Evolutionary conservation across 2,797 vertebrate species (phyloP).

Genomic region (Decapterus maruadsi): DNA sequence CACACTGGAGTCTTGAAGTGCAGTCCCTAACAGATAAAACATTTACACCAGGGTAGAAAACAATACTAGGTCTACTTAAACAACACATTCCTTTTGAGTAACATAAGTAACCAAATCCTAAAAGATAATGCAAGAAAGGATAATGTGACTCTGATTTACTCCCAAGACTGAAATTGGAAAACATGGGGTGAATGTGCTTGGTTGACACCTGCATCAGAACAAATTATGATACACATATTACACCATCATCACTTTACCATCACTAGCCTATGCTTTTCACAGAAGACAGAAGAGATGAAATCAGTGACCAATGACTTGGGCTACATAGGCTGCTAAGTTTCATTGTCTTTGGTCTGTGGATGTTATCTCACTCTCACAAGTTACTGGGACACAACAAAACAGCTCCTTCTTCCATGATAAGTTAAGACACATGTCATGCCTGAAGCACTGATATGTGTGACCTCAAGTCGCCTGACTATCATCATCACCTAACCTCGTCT

Average conservation of each 20-base stretch:
- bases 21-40: background rate
- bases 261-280: no score
- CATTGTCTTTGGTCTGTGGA: background rate
- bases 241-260: no score
- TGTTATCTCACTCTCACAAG: background rate
- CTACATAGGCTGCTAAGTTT: background rate
- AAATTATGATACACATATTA: background rate
- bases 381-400: background rate
- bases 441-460: background rate
- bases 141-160: background rate
- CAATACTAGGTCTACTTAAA: background rate
- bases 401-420: background rate
- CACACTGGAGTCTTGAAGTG: background rate
- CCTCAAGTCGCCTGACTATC: background rate
- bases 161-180: background rate
- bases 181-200: background rate
- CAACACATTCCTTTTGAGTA: background rate
- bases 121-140: background rate
- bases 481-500: background rate
- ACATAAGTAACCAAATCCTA: no score
- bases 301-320: background rate
- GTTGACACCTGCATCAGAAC: background rate
- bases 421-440: background rate
- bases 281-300: background rate
- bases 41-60: background rate